Percentiles rank a stretch among this genome's conserved stretches.
Evolutionary conservation across 1,140 invertebrate genomes (phyloP).

Genomic region (Penaeus vannamei): DNA sequence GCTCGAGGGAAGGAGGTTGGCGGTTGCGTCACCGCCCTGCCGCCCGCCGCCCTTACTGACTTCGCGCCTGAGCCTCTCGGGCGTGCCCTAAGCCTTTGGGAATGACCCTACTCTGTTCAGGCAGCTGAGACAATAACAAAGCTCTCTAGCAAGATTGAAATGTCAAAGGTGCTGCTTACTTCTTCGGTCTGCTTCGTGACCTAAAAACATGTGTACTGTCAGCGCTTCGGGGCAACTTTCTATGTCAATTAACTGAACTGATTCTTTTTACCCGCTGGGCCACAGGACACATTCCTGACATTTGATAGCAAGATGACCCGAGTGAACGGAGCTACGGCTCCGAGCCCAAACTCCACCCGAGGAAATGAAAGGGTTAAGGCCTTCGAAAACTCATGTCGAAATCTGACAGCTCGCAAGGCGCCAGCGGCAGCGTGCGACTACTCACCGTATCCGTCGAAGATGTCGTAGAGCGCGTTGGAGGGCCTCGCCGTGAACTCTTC

Average conservation of each 20-base stretch:
- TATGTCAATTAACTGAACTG: not conserved
- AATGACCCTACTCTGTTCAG: too few relatives aligned
- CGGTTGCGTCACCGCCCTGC: too few relatives aligned
- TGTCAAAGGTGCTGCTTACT: not conserved
- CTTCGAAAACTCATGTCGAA: not conserved
- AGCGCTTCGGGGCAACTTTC: slow-evolving; percentile 35
- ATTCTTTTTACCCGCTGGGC: too few relatives aligned
- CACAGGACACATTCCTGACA: too few relatives aligned
- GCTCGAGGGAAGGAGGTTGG: too few relatives aligned
- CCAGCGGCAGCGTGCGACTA: slow-evolving; percentile 68
- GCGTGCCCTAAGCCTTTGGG: too few relatives aligned
- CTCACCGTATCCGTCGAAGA: slow-evolving; percentile 92
- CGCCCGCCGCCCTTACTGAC: too few relatives aligned
- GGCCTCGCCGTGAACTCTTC: slow-evolving; percentile 90
- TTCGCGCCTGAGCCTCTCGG: too few relatives aligned
- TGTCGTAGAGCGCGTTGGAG: slow-evolving; percentile 84
- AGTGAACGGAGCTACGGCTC: too few relatives aligned
- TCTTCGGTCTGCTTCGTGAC: not conserved
- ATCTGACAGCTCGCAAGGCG: not conserved
- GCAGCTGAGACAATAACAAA: too few relatives aligned
- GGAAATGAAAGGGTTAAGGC: not conserved
- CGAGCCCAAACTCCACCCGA: not conserved
- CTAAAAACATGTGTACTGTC: slow-evolving; percentile 25
- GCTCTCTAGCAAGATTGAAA: too few relatives aligned
- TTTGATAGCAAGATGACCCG: too few relatives aligned